Evolutionary conservation across 2,888 invertebrate genomes (phyloP), one percentile per base, ranked within the genome.

Genomic region (Anthophora plumipes): DNA sequence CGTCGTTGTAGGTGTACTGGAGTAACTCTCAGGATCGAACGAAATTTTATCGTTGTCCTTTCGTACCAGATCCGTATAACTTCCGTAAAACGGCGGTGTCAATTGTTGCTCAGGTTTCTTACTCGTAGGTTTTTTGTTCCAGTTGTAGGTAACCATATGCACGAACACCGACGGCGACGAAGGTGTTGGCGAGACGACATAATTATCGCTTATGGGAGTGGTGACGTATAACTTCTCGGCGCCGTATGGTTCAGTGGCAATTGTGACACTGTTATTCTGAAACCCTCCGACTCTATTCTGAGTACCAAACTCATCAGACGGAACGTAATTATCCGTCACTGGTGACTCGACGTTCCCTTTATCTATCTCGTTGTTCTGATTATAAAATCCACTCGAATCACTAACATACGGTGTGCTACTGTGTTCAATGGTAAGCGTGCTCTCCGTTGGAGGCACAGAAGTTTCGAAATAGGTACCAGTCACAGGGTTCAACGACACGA

Each of bases 181-280:
- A 4, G 93, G 90, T 0, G 92, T 93, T 0, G 93, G 91, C 0
- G 92, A 92, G 1, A 90, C 85, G 0, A 91, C 89, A 57, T 91
- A 92, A 68, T 93, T 92, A 37, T 92, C 91, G 46, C 83, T 89
- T 39, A 93, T 91, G 3, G 94, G 93, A 3, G 92, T 92, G 7
- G 92, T 94, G 60, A 92, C 94, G 8, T 94, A 88, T 1, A 95
- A 94, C 87, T 94, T 94, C 0, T 94, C 94, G 37, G 94, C 93
- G 31, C 95, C 95, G 64, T 95, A 95, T 9, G 94, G 94, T 1
- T 75, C 63, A 0, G 54, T 90, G 85, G 31, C 93, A 92, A 46
- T 93, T 91, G 63, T 85, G 74, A 91, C 84, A 14, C 94, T 94
- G 83, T 94, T 94, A 81, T 95, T 95, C 81, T 94, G 94, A 88